Base-by-base conservation (phyloP, 2,888 invertebrate genomes). In the Caenorhabditis japonica region DNA sequence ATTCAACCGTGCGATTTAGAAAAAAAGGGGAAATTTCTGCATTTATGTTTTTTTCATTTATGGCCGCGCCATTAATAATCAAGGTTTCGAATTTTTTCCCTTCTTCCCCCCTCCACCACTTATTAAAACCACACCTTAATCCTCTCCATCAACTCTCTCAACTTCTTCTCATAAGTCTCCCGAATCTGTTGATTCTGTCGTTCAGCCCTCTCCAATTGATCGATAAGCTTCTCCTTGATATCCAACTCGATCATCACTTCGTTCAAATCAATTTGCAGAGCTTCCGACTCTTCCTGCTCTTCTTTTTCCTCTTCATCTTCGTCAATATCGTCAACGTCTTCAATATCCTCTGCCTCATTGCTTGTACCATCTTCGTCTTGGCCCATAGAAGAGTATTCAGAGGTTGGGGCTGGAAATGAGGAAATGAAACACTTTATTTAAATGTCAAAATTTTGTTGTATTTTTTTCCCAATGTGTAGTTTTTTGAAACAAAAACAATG, bases 231-330 rank as follows among this genome's bases (percentile, higher is more conserved):
- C 81, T 95, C 93, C 88, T 97, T 97, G 60, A 95, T 93, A 87
- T 94, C 94, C 79, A 97, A 97, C 88, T 97, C 95, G 47, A 93
- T 93, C 62, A 94, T 95, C 15, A 97, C 89, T 10, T 93, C 93
- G 13, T 94, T 93, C 70, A 97, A 90, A 88, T 95, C 94, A 30
- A 93, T 93, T 79, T 93, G 73, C 23, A 84, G 60, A 0, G 58
- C 62, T 27, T 62, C 70, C 1, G 62, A 23, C 19, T 53, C 55
- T 39, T 41, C 64, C 33, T 66, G 41, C 21, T 62, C 46, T 30
- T 51, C 39, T 23, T 66, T 70, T 1, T 91, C 90, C 82, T 91
- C 92, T 0, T 92, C 91, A 55, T 91, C 91, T 72, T 89, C 90
- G 23, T 88, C 89, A 90, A 72, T 66, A 25, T 76, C 76, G 7